These are phyloP conservation scores for Fundulus diaphanus DNA, from an alignment of 2,797 vertebrate genomes.

Conservation along the genomic window DNA sequence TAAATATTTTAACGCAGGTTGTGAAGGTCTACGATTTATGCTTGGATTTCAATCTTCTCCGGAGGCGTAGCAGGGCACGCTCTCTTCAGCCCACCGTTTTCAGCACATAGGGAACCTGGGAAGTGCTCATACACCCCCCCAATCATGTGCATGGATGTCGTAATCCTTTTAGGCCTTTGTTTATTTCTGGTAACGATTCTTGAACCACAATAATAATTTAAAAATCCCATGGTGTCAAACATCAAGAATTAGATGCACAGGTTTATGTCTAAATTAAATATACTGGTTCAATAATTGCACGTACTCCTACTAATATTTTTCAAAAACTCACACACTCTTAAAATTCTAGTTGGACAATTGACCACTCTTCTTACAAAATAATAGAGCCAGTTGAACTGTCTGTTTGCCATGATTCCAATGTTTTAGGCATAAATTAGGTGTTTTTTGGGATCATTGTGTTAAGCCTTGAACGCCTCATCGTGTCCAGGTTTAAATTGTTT, in stretches of 20 bases:
- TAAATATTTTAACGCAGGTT: constrained; percentile 66
- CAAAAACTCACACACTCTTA: too few relatives aligned
- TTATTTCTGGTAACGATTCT: too few relatives aligned
- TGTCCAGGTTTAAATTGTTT: too few relatives aligned
- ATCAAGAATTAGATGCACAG: background rate
- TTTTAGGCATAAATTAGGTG: background rate
- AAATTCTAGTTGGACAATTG: background rate
- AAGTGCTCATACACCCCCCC: background rate
- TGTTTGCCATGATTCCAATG: background rate
- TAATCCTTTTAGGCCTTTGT: background rate
- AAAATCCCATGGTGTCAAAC: background rate
- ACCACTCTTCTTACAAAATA: background rate
- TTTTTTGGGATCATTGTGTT: background rate
- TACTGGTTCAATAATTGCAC: too few relatives aligned
- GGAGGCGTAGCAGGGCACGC: constrained; percentile 32
- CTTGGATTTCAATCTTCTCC: constrained; percentile 40
- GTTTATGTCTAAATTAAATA: background rate
- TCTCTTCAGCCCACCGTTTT: constrained; percentile 30
- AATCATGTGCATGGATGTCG: background rate
- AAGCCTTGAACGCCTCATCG: background rate
- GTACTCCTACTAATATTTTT: too few relatives aligned
- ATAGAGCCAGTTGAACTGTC: background rate
- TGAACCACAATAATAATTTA: too few relatives aligned
- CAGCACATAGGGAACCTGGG: background rate
- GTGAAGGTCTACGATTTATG: constrained; percentile 50